A percentile compares a stretch with the other conserved stretches of the same genome.
Conservation (phyloP, 2,888 invertebrate genomes). For the Dryobota labecula region DNA sequence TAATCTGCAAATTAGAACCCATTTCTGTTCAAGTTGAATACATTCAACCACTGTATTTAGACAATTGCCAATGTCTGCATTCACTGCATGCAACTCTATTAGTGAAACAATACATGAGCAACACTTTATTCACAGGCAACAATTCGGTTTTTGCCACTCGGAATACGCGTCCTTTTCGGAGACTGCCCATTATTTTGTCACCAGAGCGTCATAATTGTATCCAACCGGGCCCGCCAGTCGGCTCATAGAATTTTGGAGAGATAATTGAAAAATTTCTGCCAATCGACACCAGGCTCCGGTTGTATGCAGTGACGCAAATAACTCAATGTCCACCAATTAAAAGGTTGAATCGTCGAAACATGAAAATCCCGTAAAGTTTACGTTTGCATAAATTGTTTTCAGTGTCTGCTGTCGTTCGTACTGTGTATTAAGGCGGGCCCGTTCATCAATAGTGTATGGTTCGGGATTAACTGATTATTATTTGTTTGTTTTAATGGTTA, state of each 20-base stretch:
- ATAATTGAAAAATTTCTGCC: conserved; percentile 28
- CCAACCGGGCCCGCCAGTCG: background rate
- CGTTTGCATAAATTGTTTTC: conserved; percentile 11
- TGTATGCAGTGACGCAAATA: conserved; percentile 33
- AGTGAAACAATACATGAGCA: background rate
- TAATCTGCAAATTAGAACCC: background rate
- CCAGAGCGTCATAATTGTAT: conserved; percentile 23
- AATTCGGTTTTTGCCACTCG: background rate
- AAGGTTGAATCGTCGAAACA: conserved; percentile 20
- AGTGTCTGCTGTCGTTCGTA: background rate
- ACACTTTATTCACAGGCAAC: background rate
- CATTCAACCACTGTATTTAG: background rate
- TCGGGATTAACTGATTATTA: background rate
- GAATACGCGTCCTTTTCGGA: background rate
- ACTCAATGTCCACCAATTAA: conserved; percentile 45
- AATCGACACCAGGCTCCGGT: conserved; percentile 16
- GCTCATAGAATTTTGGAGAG: conserved; percentile 24
- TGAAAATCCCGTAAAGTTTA: conserved; percentile 18
- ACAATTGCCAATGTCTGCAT: background rate
- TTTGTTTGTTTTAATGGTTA: conserved; percentile 1
- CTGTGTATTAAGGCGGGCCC: background rate
- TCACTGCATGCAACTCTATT: background rate
- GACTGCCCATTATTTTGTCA: conserved; percentile 28
- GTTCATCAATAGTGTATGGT: background rate
- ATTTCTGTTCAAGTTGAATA: background rate